Evolutionary conservation across 2,113 vertebrate genomes (phyloP).

Genomic region (Gnathonemus echidnorhynchus): DNA sequence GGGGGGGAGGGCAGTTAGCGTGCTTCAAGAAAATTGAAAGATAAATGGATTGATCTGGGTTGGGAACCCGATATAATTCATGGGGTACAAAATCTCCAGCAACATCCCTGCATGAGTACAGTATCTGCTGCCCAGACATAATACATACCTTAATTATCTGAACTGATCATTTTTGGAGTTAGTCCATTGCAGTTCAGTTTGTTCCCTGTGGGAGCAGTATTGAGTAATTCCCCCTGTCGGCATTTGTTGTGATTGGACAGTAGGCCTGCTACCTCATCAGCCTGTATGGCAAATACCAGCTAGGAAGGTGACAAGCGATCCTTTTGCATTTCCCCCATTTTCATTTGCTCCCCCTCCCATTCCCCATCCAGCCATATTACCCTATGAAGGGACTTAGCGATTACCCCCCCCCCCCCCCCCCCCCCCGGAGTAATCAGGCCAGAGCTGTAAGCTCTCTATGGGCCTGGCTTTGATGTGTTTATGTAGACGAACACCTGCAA

Average conservation of each 20-base stretch:
- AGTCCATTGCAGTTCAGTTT: neutral
- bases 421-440: slow-evolving; percentile 40
- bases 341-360: slow-evolving; percentile 20
- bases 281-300: neutral
- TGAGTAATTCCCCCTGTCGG: neutral
- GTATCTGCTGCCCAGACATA: neutral
- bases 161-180: neutral
- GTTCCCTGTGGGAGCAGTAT: neutral
- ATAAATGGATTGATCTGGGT: neutral
- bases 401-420: slow-evolving; percentile 28
- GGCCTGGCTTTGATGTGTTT: slow-evolving; percentile 35
- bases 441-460: slow-evolving; percentile 34
- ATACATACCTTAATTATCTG: neutral
- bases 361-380: neutral
- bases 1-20: neutral
- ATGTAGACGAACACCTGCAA: slow-evolving; percentile 45
- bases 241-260: neutral
- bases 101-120: neutral
- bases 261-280: neutral
- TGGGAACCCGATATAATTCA: neutral
- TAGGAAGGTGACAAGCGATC: slow-evolving; percentile 23
- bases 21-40: neutral
- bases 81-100: neutral
- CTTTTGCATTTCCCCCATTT: slow-evolving; percentile 21
- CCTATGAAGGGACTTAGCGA: slow-evolving; percentile 29